Base-by-base conservation (phyloP, 1,140 invertebrate species). In the Papilio dardanus region DNA sequence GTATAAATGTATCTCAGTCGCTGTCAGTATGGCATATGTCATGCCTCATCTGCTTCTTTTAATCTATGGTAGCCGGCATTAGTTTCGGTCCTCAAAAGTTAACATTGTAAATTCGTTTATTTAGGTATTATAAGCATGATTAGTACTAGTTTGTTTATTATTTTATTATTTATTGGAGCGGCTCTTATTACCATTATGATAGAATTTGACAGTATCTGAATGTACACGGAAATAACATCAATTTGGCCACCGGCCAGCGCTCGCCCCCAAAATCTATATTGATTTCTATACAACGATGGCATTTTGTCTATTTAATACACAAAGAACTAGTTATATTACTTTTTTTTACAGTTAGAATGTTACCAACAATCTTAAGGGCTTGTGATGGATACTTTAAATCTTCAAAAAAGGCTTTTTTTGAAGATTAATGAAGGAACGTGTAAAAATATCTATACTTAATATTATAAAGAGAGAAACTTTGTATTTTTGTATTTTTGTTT, bases 221-320 rank as follows among this genome's bases (percentile, higher is more conserved):
- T 69, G 67, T 40, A 24, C 31, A 24, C 67, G 67, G 67, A 69
- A 69, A 40, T 69, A 69, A 69, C 67, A 69, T 69, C 67, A 69
- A 69, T 69, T 69, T 69, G 67, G 67, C n/a, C 67, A n/a, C 33
- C 3, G 33, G 67, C 67, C 67, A 69, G 67, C n/a, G 10, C 35
- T 21, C 35, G 31, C n/a, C 19, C 28, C 67, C 19, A 40, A 40
- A n/a, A 68, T 33, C n/a, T 66, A n/a, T 66, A 66, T 66, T 66
- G 31, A 33, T 66, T 66, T 66, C 16, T 33, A 35, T 66, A 62
- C 24, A 24, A 28, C n/a, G 21, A 62, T 28, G 54, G 24, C 28
- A 62, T 28, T 62, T 62, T 62, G 54, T 16, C 24, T 8, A 62
- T 62, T 62, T 24, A 24, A 14, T 58, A 28, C 21, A 28, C 24